Conservation (phyloP, 92 coral and sea anemone genomes). For the Actinernus sp. region DNA sequence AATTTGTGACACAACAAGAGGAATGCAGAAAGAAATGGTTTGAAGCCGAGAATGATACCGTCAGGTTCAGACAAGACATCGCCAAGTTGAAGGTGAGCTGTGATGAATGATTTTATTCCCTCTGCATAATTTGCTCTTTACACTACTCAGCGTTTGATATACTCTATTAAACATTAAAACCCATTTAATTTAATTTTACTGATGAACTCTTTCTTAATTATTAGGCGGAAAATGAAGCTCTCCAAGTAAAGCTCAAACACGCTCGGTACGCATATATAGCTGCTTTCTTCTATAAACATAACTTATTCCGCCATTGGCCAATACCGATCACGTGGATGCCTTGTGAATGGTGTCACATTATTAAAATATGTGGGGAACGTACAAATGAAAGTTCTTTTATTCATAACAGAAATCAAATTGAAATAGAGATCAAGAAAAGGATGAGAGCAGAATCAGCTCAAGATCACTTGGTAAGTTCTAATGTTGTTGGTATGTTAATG, state of each 20-base stretch:
- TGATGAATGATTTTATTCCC: too few species aligned
- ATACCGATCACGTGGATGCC: too few species aligned
- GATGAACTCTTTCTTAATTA: not conserved
- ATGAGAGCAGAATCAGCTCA: constrained; percentile 94
- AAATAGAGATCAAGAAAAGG: constrained; percentile 89
- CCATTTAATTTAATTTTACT: not conserved
- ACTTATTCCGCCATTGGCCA: too few species aligned
- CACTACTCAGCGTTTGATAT: too few species aligned
- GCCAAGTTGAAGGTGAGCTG: constrained; percentile 79
- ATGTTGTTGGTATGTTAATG: too few species aligned
- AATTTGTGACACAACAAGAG: constrained; percentile 95
- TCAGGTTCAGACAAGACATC: constrained; percentile 79
- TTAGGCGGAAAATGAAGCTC: constrained; percentile 96
- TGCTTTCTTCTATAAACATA: too few species aligned
- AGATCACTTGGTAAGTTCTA: constrained; percentile 83
- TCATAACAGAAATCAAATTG: constrained; percentile 80
- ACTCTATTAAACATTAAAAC: too few species aligned
- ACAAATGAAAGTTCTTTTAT: too few species aligned
- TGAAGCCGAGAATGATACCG: constrained; percentile 73
- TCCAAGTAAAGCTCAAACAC: constrained; percentile 93
- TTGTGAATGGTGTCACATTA: too few species aligned
- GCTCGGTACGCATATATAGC: constrained; percentile 81
- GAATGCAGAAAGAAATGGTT: constrained; percentile 97
- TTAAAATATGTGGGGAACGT: too few species aligned
- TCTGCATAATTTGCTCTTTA: too few species aligned